Evolutionary conservation across 2,888 invertebrate genomes (phyloP), one percentile per base, ranked within the genome.

Genomic region (Onthophagus sagittarius): DNA sequence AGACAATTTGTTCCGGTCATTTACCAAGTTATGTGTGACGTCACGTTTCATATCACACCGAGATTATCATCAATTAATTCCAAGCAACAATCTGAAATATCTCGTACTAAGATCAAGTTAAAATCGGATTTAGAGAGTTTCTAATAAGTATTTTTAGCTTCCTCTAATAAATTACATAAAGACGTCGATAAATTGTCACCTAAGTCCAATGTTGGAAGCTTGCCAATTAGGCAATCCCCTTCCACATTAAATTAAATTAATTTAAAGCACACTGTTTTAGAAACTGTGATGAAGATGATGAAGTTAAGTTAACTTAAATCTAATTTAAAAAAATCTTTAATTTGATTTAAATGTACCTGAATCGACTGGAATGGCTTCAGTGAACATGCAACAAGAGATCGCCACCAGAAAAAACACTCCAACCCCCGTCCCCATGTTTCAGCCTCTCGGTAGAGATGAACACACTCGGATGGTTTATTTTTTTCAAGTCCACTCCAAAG

Each of bases 351-450:
- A 15, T 85, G 81, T 83, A 89, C 89, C 88, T 83, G 87, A 83
- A 78, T 89, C 88, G 80, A 88, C 79, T 73, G 87, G 87, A 75
- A 88, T 86, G n/a, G 86, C 84, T 72, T 85, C 83, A 83, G 77
- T 15, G 84, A 77, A 71, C 86, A 80, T 39, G 87, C 81, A 77
- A 84, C 80, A 67, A 71, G 85, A 75, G 31, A 81, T 81, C 72
- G 85, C 79, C 77, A 82, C 83, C 80, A 82, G 82, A 83, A 85
- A 69, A 70, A 77, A 76, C 72, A 80, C 74, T 33, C 67, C 74
- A 23, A 71, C 15, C 65, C 65, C 72, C 65, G 67, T 39, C 67
- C 72, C 53, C 72, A 74, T 74, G 67, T 62, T 62, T 9, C 64
- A 32, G 23, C 23, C 23, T 53, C 39, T 53, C 39, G 7, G 2